A percentile compares a stretch with the other conserved stretches of the same genome.
Conservation (phyloP, 2,113 vertebrate species). For the Hemiscyllium ocellatum region DNA sequence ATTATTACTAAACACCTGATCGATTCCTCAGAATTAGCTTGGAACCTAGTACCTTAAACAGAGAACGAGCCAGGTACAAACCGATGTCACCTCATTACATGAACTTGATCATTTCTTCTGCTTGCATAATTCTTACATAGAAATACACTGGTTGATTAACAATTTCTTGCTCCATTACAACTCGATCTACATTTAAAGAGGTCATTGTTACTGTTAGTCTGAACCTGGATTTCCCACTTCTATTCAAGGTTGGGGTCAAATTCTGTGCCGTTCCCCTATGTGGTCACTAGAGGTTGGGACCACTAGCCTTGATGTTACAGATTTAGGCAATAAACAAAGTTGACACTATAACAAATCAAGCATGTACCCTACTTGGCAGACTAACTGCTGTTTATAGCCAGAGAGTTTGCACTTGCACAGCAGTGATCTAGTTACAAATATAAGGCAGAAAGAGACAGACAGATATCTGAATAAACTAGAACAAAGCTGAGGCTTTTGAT, state of each 20-base stretch:
- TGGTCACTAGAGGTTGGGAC: not conserved
- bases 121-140: not conserved
- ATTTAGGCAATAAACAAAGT: not conserved
- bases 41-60: not conserved
- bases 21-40: not conserved
- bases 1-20: not conserved
- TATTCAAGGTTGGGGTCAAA: not conserved
- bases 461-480: not conserved
- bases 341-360: not conserved
- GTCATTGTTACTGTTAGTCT: not conserved
- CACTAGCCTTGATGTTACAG: not conserved
- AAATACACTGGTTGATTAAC: not conserved
- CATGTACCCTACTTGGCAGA: not conserved
- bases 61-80: not conserved
- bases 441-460: not conserved
- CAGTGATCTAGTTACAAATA: not conserved
- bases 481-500: not conserved
- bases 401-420: not conserved
- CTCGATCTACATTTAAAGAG: not conserved
- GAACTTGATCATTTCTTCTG: not conserved
- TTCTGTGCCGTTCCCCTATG: not conserved
- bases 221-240: not conserved
- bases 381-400: not conserved
- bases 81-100: too few species aligned
- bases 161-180: not conserved